Evolutionary conservation across 1,140 invertebrate species (phyloP), one percentile per base, ranked within the genome.

Genomic region (Stegodyphus mimosarum): DNA sequence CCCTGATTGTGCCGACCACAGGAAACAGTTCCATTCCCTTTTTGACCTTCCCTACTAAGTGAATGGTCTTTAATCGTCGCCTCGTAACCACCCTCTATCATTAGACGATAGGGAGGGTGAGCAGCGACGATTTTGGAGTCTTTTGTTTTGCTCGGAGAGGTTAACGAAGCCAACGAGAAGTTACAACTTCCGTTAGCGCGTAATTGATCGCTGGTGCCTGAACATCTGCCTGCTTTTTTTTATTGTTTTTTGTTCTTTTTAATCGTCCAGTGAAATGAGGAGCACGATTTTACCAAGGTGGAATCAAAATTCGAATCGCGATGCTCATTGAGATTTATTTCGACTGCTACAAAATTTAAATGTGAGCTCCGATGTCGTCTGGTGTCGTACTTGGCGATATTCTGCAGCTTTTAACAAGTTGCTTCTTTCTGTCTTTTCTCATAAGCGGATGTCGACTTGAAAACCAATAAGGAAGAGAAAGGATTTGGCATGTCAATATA

Each of bases 91-190:
- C 81, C 81, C 71, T 48, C 79, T 83, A 83, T 83, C 79, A 74
- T 83, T 81, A 81, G 33, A 33, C 33, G 33, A 17, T n/a, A 11
- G 5, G 55, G 55, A 1, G 15, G 55, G 55, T n/a, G n/a, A 5
- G 15, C 9, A 60, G 7, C 51, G 55, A 51, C 17, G n/a, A 53
- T 73, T 84, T 76, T 75, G 75, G 75, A 84, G 75, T 66, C 81
- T 60, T 84, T 84, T 84, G 81, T 84, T 84, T 84, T 67, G 81
- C 63, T 53, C 60, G 69, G 70, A 17, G 55, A 73, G 70, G 18
- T 71, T 81, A 84, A 76, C 78, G 78, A 60, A 80, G 69, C 67
- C 78, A 72, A 77, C 80, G 60, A 76, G 64, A 84, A 76, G 60
- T 84, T 84, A 84, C 72, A 60, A 76, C 81, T 84, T 84, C 81